These are phyloP conservation scores for Perca fluviatilis DNA, from an alignment of 2,113 vertebrate species.

Conservation along the genomic window DNA sequence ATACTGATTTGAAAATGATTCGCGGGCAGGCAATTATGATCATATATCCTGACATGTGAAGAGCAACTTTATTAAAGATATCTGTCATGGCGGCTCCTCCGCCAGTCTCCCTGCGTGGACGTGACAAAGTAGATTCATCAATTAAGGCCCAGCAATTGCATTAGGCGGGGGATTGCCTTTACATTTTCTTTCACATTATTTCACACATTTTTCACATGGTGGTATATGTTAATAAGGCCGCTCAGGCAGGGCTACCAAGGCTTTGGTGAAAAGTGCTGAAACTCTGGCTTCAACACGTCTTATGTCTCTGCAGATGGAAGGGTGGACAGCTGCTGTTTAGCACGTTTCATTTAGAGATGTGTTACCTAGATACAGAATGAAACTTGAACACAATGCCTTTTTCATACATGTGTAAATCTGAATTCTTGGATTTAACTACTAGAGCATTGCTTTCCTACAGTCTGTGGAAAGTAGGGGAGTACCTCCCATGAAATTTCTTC, in stretches of 20 bases:
- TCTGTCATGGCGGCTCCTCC: slow-evolving; percentile 76
- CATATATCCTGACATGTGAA: slow-evolving; percentile 71
- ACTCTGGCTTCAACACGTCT: slow-evolving; percentile 1
- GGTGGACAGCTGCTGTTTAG: slow-evolving; percentile 24
- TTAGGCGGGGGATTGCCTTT: slow-evolving; percentile 71
- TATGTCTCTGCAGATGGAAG: neutral
- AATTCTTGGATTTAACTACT: slow-evolving; percentile 1
- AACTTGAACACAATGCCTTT: slow-evolving; percentile 2
- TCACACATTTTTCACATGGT: slow-evolving; percentile 68
- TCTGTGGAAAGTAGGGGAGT: neutral
- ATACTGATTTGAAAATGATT: slow-evolving; percentile 72
- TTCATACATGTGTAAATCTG: neutral
- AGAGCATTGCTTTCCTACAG: neutral
- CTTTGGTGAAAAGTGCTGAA: slow-evolving; percentile 26
- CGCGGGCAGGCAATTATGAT: slow-evolving; percentile 65
- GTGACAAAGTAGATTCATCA: slow-evolving; percentile 79
- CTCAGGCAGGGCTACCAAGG: slow-evolving; percentile 15
- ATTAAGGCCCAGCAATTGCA: slow-evolving; percentile 65
- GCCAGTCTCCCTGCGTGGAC: slow-evolving; percentile 62
- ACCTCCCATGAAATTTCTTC: neutral
- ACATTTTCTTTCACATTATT: slow-evolving; percentile 74
- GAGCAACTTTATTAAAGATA: slow-evolving; percentile 82
- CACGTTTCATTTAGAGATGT: slow-evolving; percentile 6
- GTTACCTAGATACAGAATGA: slow-evolving; percentile 17
- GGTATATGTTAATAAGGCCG: slow-evolving; percentile 60